A percentile compares a stretch with the other conserved stretches of the same genome.
phyloP scores from a whole-genome alignment of 92 coral and sea anemone genomes.

The Epizoanthus fatuus region DNA sequence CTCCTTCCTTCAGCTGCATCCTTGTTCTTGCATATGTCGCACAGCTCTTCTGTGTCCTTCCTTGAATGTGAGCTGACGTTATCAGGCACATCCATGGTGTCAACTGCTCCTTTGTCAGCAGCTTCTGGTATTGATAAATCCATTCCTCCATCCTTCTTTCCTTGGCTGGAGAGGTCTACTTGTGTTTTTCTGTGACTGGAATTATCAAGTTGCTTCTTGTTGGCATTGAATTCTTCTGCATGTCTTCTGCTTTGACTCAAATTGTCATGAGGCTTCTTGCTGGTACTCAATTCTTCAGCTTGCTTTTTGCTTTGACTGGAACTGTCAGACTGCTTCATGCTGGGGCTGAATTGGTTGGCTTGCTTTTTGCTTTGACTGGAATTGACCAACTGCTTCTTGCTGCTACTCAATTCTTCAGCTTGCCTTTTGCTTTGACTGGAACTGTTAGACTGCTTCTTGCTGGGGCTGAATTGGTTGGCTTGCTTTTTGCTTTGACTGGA shows the following conservation, averaged over 20 bases:
- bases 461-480: background rate
- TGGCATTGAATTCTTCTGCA: background rate
- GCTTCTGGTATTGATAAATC: background rate
- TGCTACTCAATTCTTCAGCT: background rate
- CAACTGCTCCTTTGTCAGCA: background rate
- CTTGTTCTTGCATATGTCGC: background rate
- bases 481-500: background rate
- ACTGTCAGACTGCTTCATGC: background rate
- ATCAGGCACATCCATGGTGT: no score
- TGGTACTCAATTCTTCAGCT: background rate
- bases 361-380: background rate
- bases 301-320: background rate
- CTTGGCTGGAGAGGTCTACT: background rate
- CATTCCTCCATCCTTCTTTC: background rate
- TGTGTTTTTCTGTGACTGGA: background rate
- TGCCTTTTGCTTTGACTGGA: background rate
- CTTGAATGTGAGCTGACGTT: background rate
- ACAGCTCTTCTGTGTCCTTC: background rate
- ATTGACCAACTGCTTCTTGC: background rate
- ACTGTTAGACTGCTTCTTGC: background rate
- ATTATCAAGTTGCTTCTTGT: background rate
- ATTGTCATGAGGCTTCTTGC: background rate
- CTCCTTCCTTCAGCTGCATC: no score
- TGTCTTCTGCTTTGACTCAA: background rate
- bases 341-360: background rate